Evolutionary conservation across 2,888 invertebrate genomes (phyloP), one percentile per base, ranked within the genome.

Genomic region (Napeogenes sylphis): DNA sequence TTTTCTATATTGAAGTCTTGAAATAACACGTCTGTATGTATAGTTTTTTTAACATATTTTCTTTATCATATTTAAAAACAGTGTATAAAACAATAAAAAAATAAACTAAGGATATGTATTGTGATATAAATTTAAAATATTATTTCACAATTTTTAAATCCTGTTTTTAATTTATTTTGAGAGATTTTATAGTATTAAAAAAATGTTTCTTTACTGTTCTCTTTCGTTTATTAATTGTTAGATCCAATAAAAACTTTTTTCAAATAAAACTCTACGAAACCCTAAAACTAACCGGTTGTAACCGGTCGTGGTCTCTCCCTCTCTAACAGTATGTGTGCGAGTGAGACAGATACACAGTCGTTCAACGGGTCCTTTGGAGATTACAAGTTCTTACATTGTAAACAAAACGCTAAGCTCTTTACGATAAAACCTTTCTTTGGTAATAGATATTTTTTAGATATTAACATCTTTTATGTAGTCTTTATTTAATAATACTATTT

Each of bases 201-300:
- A 35, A 35, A 35, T 35, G 6, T 10, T 42, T 42, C 42, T 21
- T 21, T 21, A 42, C 42, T 42, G 42, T 42, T 42, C 5, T 42
- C 42, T 42, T 42, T 10, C 12, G 8, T 42, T 10, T 42, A 10
- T 42, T 42, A 42, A 42, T 10, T 42, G 8, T 42, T 42, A 42
- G 10, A 12, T 42, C 42, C 42, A 42, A 42, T 42, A 42, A 42
- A 42, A 42, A 12, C 42, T 35, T 35, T 35, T 35, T 10, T 42
- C 10, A 42, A 8, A 42, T 12, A 10, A 42, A 42, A 42, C 42
- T 42, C 13, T 56, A 56, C 47, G 42, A 33, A 3, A 58, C 33
- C 33, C 58, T 35, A 58, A n/a, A 33, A 35, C n/a, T 33, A 47
- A 58, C 58, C 58, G 58, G 58, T 58, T 58, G 4, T 33, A 58